Base-by-base conservation (phyloP, 1,140 invertebrate species). In the Zaprionus inermis region DNA sequence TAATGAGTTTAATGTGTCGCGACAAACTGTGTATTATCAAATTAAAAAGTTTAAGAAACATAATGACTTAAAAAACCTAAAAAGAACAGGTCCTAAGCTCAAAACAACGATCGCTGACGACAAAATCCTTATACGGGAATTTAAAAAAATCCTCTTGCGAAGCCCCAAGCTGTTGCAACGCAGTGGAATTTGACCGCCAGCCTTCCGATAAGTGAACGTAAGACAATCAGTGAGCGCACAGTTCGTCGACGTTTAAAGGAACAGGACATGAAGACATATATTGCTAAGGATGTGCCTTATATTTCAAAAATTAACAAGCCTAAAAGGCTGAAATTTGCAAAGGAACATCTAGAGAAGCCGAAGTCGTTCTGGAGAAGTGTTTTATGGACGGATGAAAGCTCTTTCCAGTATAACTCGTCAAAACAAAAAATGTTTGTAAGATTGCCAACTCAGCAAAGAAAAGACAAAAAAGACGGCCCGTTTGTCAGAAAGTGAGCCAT, bases 81-180 rank as follows among this genome's bases (percentile, higher is more conserved):
- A 51, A 41, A 20, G 63, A 59, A 60, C 24, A 46, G 36, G 36
- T 6, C 20, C 22, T 46, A 60, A 72, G 18, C 63, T 24, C 64
- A 72, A 72, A 41, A 73, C 56, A 30, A 54, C 30, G 28, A 24
- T 44, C 41, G 51, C 67, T 61, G 71, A 32, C 32, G 63, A 67
- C 70, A 36, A 10, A 73, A 28, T 28, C 28, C 28, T 73, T 20
- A 18, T 55, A 12, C 46, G 24, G 41, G 51, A 54, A 4, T 54
- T 54, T 54, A 30, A 54, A 54, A 54, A 32, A 54, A 32, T 54
- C 12, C 24, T 28, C 28, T 6, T 28, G 28, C 12, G 24, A 54
- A 54, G 14, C 24, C 51, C 28, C 6, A 54, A 54, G 11, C 34
- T 7, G 6, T 14, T 46, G 41, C 6, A 46, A 14, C 24, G 28